These are phyloP conservation scores for Sepioteuthis lessoniana DNA, from an alignment of 2,888 invertebrate species.

Conservation along the genomic window DNA sequence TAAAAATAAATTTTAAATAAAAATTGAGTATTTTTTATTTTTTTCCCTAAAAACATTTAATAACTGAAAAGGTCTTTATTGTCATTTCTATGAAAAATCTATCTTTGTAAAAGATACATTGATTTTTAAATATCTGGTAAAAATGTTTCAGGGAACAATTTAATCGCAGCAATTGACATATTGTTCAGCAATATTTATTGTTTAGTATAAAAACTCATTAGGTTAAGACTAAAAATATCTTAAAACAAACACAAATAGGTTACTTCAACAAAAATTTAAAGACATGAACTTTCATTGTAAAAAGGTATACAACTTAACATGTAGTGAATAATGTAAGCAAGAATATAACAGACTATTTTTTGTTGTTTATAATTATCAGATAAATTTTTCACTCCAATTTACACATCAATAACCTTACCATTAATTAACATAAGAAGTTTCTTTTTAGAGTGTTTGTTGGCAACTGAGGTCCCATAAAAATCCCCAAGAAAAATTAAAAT, in stretches of 20 bases:
- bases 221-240: not conserved
- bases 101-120: not conserved
- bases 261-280: not conserved
- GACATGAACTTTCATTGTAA: not conserved
- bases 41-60: not conserved
- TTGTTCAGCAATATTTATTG: not conserved
- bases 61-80: not conserved
- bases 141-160: not conserved
- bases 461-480: not conserved
- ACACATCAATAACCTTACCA: not conserved
- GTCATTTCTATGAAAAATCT: not conserved
- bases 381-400: not conserved
- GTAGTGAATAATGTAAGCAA: not conserved
- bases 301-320: not conserved
- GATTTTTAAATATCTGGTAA: not conserved
- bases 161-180: slow-evolving; percentile 18
- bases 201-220: not conserved
- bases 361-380: not conserved
- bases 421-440: not conserved
- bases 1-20: not conserved
- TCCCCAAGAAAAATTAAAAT: not conserved
- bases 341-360: not conserved
- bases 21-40: not conserved
- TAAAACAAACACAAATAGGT: not conserved
- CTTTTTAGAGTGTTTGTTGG: not conserved